Conservation (phyloP, 2,888 invertebrate genomes). For the Phortica magna region DNA sequence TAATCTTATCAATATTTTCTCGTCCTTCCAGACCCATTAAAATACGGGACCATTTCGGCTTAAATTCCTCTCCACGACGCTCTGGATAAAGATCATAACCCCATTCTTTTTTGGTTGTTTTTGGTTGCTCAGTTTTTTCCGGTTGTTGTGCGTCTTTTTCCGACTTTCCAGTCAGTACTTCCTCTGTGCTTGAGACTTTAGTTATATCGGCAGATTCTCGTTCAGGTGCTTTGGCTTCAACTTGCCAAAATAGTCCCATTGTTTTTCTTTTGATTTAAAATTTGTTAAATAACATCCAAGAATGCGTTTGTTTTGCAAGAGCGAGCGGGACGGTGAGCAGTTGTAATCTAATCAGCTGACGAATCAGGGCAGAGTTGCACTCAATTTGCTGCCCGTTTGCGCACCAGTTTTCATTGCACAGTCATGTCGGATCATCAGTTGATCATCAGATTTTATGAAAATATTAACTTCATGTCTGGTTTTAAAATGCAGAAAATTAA, state of each 20-base stretch:
- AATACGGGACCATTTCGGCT: constrained; percentile 80
- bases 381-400: not conserved
- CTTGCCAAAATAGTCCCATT: constrained; percentile 61
- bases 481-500: no score
- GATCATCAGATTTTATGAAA: no score
- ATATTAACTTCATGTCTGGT: no score
- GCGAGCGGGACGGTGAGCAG: not conserved
- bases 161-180: not conserved
- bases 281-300: not conserved
- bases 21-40: constrained; percentile 84
- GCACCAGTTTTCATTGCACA: no score
- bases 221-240: constrained; percentile 54
- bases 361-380: not conserved
- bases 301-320: not conserved
- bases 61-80: constrained; percentile 82
- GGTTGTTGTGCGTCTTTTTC: constrained; percentile 35
- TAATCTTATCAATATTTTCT: constrained; percentile 84
- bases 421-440: no score
- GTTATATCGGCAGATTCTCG: constrained; percentile 35
- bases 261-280: constrained; percentile 16
- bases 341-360: not conserved
- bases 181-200: constrained; percentile 23
- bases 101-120: constrained; percentile 78
- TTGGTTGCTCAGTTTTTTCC: constrained; percentile 16
- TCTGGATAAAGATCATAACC: constrained; percentile 92